Evolutionary conservation across 2,797 vertebrate genomes (phyloP).

Genomic region (Mus caroli): DNA sequence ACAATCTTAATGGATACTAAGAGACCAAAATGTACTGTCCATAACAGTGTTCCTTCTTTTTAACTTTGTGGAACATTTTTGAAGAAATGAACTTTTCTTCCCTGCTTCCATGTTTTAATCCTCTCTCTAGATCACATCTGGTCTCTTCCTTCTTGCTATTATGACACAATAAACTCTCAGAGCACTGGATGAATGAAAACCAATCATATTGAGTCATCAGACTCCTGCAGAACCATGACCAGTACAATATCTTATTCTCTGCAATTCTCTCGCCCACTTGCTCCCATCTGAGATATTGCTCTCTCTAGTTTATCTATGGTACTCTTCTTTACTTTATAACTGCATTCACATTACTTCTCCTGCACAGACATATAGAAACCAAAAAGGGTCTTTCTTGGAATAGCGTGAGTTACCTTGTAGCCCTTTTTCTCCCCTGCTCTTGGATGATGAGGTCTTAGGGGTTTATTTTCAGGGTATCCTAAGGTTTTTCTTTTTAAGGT

Average conservation of each 20-base stretch:
- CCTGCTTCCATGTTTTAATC: not conserved
- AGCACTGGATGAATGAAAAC: not conserved
- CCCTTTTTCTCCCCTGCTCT: not conserved
- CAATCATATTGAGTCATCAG: slow-evolving; percentile 11
- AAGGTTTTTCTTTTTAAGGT: not conserved
- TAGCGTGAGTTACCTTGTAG: not conserved
- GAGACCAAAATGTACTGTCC: not conserved
- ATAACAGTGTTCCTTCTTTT: not conserved
- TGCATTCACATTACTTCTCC: slow-evolving; percentile 5
- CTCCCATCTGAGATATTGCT: not conserved
- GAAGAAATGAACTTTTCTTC: not conserved
- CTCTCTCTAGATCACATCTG: not conserved
- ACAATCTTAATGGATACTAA: not conserved
- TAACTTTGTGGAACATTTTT: not conserved
- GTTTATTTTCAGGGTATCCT: not conserved
- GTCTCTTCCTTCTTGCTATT: not conserved
- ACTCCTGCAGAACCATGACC: not conserved
- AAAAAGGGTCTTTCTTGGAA: slow-evolving; percentile 37
- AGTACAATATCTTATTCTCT: slow-evolving; percentile 37
- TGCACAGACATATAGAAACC: not conserved
- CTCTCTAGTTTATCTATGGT: slow-evolving; percentile 9
- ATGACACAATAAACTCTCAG: not conserved
- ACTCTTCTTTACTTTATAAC: slow-evolving; percentile 59
- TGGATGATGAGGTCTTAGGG: not conserved
- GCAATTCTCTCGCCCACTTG: not conserved